Evolutionary conservation across 2,113 vertebrate genomes (phyloP).

Genomic region (Tyto alba): DNA sequence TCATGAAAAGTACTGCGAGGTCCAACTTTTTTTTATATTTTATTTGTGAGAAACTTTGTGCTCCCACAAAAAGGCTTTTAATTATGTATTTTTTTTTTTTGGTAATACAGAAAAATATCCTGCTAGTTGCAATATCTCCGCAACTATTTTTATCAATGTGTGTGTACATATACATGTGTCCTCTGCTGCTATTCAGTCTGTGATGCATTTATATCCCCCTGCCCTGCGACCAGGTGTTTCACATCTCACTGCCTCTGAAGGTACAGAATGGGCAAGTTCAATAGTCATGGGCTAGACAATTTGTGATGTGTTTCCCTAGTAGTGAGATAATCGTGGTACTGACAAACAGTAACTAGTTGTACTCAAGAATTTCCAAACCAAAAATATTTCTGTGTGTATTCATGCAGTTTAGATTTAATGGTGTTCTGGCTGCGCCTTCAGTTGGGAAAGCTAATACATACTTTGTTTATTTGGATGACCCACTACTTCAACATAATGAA

Average conservation of each 20-base stretch:
- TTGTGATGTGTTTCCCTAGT: neutral
- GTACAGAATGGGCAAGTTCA: neutral
- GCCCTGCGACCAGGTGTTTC: neutral
- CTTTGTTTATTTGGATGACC: neutral
- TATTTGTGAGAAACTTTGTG: neutral
- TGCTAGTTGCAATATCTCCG: neutral
- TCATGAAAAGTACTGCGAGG: neutral
- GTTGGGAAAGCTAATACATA: neutral
- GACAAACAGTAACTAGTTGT: too few relatives aligned
- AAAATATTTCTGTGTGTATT: neutral
- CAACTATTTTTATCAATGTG: rapidly evolving
- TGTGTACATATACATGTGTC: neutral
- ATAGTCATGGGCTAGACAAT: neutral
- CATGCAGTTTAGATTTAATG: neutral
- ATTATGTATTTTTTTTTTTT: neutral
- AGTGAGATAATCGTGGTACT: neutral
- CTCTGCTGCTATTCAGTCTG: too few relatives aligned
- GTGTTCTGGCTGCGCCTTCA: neutral
- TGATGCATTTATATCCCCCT: rapidly evolving
- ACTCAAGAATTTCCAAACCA: neutral
- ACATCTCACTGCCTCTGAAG: neutral
- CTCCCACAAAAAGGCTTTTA: neutral
- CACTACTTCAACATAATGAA: neutral
- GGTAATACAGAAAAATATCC: neutral
- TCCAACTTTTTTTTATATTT: neutral